Evolutionary conservation across 2,797 vertebrate genomes (phyloP).

Genomic region (Microctenopoma stevenorrisi): DNA sequence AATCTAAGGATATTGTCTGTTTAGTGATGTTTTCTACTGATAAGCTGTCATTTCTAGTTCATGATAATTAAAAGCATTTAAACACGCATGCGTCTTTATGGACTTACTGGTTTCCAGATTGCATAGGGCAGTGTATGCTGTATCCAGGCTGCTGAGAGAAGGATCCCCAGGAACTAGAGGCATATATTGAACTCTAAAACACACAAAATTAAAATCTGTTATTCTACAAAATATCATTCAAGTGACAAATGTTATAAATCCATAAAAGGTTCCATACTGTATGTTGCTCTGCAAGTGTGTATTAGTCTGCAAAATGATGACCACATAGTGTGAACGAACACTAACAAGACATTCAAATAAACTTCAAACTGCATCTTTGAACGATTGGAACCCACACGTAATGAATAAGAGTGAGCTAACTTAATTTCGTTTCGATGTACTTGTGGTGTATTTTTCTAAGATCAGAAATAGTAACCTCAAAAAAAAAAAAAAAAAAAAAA

Average conservation of each 20-base stretch:
- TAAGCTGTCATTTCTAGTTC: neutral
- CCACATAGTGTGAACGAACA: neutral
- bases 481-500: too few species aligned
- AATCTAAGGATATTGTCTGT: neutral
- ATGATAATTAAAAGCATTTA: neutral
- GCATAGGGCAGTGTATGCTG: conserved; percentile 83
- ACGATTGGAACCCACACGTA: neutral
- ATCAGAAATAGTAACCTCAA: neutral
- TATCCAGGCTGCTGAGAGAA: conserved; percentile 78
- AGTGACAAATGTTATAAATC: too few species aligned
- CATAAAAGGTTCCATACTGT: too few species aligned
- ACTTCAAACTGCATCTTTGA: conserved; percentile 11
- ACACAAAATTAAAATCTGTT: conserved; percentile 28
- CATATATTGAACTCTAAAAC: conserved; percentile 79
- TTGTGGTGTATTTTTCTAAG: neutral
- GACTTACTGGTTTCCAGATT: conserved; percentile 87
- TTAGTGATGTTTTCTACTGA: neutral
- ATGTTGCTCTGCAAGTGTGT: too few species aligned
- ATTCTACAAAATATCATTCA: neutral
- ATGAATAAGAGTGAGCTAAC: neutral
- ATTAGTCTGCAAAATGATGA: too few species aligned
- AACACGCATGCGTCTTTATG: neutral
- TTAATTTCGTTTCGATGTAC: neutral
- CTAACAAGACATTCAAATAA: neutral
- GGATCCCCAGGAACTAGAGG: conserved; percentile 76